phyloP scores from a whole-genome alignment of 2,888 invertebrate species.

The Conus canariensis region DNA sequence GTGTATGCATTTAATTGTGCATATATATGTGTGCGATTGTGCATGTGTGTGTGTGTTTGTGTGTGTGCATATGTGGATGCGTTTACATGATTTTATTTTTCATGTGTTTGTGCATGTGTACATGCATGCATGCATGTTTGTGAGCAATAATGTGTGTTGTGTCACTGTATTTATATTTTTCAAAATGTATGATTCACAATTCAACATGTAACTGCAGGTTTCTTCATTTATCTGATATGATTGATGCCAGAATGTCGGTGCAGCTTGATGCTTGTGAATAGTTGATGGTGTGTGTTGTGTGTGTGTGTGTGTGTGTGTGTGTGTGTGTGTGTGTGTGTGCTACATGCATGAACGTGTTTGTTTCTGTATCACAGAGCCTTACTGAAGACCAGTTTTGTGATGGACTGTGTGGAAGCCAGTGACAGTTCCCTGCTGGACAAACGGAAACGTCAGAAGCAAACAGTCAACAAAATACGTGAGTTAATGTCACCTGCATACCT shows the following conservation, averaged over 20 bases:
- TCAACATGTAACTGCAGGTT: too few species aligned
- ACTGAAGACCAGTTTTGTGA: constrained; percentile 65
- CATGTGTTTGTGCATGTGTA: background rate
- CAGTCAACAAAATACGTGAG: constrained; percentile 45
- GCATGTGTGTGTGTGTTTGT: background rate
- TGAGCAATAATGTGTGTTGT: background rate
- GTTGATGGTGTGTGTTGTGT: background rate
- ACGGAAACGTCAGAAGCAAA: constrained; percentile 62
- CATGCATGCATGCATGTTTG: background rate
- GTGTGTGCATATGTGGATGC: background rate
- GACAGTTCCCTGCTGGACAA: constrained; percentile 69
- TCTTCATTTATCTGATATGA: too few species aligned
- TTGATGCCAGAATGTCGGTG: too few species aligned
- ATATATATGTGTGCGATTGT: background rate
- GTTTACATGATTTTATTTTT: background rate
- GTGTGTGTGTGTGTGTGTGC: background rate
- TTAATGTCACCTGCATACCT: background rate
- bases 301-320: background rate
- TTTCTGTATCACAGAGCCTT: constrained; percentile 61
- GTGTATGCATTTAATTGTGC: background rate
- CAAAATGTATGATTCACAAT: background rate
- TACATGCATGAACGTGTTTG: background rate
- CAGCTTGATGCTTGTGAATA: too few species aligned
- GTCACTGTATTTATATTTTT: background rate
- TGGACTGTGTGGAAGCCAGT: constrained; percentile 70